These are phyloP conservation scores for Petrocephalus schoutedeni DNA, from an alignment of 2,797 vertebrate genomes.

Conservation along the genomic window DNA sequence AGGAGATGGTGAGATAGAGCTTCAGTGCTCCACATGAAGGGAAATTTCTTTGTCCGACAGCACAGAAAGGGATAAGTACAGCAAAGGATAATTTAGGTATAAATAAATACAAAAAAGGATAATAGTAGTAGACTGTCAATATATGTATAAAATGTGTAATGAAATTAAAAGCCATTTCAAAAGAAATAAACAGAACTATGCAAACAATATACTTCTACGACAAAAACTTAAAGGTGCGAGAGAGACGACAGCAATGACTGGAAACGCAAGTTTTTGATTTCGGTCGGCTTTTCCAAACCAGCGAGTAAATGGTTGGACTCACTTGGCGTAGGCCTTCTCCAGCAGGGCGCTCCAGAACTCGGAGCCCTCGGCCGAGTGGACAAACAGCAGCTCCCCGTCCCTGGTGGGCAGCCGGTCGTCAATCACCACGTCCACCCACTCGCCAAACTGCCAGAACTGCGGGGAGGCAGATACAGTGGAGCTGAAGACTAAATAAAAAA, in stretches of 20 bases:
- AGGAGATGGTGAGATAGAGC: neutral
- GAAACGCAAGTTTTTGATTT: neutral
- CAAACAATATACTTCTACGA: neutral
- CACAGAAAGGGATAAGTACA: neutral
- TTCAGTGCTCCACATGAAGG: neutral
- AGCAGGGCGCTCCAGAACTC: constrained; percentile 83
- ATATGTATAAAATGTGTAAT: neutral
- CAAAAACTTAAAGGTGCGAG: neutral
- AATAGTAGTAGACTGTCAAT: neutral
- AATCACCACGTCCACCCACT: constrained; percentile 83
- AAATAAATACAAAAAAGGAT: neutral
- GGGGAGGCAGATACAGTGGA: neutral
- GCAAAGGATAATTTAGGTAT: neutral
- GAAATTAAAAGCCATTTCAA: neutral
- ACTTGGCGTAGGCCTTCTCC: constrained; percentile 88
- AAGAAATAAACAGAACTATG: neutral
- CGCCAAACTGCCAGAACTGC: constrained; percentile 84
- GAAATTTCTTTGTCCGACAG: neutral
- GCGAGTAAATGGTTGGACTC: constrained; percentile 37
- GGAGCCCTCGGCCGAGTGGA: constrained; percentile 66
- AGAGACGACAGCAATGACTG: neutral
- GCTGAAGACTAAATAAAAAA: neutral
- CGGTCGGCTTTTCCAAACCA: neutral
- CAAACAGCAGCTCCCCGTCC: constrained; percentile 74
- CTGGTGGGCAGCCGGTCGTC: constrained; percentile 65